phyloP scores from a whole-genome alignment of 2,113 vertebrate genomes.

The Takifugu bimaculatus region DNA sequence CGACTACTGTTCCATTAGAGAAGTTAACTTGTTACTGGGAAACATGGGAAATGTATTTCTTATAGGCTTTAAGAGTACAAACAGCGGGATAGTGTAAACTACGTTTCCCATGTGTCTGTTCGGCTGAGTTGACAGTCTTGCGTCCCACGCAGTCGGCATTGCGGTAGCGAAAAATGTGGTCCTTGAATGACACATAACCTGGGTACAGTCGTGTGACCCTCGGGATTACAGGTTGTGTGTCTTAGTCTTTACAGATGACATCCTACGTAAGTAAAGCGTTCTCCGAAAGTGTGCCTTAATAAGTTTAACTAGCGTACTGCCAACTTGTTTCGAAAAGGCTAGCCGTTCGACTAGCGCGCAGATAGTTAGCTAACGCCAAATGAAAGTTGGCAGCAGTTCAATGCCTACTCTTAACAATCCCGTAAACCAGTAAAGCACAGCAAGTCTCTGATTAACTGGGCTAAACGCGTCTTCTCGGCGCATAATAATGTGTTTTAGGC shows the following conservation, averaged over 20 bases:
- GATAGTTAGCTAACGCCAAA: slow-evolving; percentile 34
- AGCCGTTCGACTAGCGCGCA: slow-evolving; percentile 20
- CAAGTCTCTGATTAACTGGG: neutral
- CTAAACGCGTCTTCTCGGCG: neutral
- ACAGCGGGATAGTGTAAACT: slow-evolving; percentile 1
- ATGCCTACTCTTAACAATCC: slow-evolving; percentile 14
- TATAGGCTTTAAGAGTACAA: neutral
- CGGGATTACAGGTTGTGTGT: neutral
- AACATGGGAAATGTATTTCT: no score
- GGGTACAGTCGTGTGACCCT: slow-evolving; percentile 27
- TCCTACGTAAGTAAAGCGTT: slow-evolving; percentile 33
- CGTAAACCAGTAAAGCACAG: neutral
- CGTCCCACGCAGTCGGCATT: slow-evolving; percentile 21
- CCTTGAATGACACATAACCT: slow-evolving; percentile 21
- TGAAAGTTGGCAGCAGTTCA: slow-evolving; percentile 49
- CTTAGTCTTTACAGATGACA: neutral
- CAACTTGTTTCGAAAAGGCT: neutral
- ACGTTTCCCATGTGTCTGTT: slow-evolving; percentile 47
- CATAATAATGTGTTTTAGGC: fast-evolving
- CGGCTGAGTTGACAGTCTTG: slow-evolving; percentile 25
- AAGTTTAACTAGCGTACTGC: no score
- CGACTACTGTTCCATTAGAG: no score
- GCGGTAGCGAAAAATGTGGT: slow-evolving; percentile 38
- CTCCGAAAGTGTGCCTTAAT: neutral
- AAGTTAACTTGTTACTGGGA: no score